Evolutionary conservation across 2,888 invertebrate genomes (phyloP), one percentile per base, ranked within the genome.

Genomic region (Theretra japonica): DNA sequence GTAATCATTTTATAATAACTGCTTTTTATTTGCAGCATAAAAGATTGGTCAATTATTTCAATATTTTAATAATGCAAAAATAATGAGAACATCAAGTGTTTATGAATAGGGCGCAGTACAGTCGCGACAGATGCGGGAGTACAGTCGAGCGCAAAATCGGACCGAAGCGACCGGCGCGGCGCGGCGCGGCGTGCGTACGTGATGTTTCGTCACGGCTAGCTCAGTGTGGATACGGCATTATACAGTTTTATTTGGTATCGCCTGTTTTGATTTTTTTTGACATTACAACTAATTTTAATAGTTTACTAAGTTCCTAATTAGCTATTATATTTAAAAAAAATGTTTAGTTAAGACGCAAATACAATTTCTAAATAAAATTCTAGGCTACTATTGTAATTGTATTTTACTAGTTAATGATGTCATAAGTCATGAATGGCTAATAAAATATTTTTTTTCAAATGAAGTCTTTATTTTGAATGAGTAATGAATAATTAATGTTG

Each of bases 141-240:
- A 92, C 85, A 86, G 76, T 84, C 77, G 82, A 89, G 88, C 92
- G 91, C 85, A 82, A 89, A 91, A 91, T 90, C 89, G 82, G 75
- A 73, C 76, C 73, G 75, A 41, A 41, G 41, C 41, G 41, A 41
- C 41, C 75, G 79, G 77, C 74, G 74, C 65, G 69, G 69, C 73
- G 75, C 75, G 79, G 77, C 74, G 74, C 65, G 69, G 69, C 73
- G 74, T 73, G 65, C 70, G 72, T 19, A 72, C 58, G 50, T 60
- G 69, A 69, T 53, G 59, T 53, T 65, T 56, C 25, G 41, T 33
- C 33, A 53, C n/a, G 17, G 30, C 30, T 21, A 8, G 23, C 41
- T 58, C n/a, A 41, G 5, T 68, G 68, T 78, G 79, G 86, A 87
- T 83, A 74, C 71, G 88, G 85, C 74, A 80, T 33, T 73, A 3